Evolutionary conservation across 2,888 invertebrate species (phyloP), one percentile per base, ranked within the genome.

Genomic region (Zelleria hepariella): DNA sequence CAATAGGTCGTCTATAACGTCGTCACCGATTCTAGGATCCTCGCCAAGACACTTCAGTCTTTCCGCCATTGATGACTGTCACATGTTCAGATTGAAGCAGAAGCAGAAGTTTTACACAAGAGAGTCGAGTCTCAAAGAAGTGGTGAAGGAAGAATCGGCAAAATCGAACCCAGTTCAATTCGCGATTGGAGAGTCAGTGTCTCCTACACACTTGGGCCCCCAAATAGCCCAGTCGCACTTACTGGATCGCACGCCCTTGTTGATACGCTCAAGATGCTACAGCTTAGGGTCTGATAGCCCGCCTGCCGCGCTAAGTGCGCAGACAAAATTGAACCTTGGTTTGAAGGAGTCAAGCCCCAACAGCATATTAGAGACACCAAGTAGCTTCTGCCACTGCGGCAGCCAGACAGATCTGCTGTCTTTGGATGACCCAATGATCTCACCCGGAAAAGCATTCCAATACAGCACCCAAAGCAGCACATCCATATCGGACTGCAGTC

Each of bases 371-470:
- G 81, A 80, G 65, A 76, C 87, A 67, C 66, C 68, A 69, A n/a
- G 71, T n/a, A 78, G 75, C 64, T 92, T 93, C 67, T 92, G 93
- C 69, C 92, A 93, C 65, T 94, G 93, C 70, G 92, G 93, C 65
- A 94, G 94, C 74, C 94, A 94, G 75, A 93, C 93, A 10, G 94
- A 94, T 66, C 79, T 93, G 55, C 91, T 91, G 64, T 93, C 93
- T 0, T 77, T 93, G 60, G 93, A 93, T 53, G 89, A 89, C 66
- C 79, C 79, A n/a, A 81, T 83, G 77, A 81, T 83, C 65, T 86
- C 86, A 69, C 83, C 89, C 26, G 80, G 70, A 65, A 85, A 73
- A 60, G 86, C 89, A 69, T 84, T 89, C 65, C 86, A 82, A 21
- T 89, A 77, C 64, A 84, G 80, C 62, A 75, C 80, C 32, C 89